Percentiles rank a stretch among this genome's conserved stretches.
Evolutionary conservation across 2,888 invertebrate species (phyloP).

Genomic region (Trisateles emortualis): DNA sequence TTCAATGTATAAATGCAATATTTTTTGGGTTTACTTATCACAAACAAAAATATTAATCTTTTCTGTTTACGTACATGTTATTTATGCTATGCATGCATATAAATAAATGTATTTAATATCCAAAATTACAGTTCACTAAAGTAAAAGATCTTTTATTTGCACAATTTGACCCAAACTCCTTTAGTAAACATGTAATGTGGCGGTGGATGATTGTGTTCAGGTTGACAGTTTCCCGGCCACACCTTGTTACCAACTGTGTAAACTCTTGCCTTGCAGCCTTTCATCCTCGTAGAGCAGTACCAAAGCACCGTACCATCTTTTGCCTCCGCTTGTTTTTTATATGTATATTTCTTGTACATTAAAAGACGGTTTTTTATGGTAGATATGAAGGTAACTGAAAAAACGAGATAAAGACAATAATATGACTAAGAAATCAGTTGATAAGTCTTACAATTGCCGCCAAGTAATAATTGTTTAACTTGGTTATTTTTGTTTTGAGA

Average conservation of each 20-base stretch:
- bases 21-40: no score
- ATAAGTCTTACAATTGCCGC: not conserved
- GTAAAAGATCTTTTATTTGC: slow-evolving; percentile 3
- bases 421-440: slow-evolving; percentile 3
- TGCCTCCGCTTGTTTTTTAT: slow-evolving; percentile 28
- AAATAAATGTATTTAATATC: no score
- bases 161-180: slow-evolving; percentile 30
- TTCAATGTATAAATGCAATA: no score
- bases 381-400: slow-evolving; percentile 30
- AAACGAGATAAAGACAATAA: no score
- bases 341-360: slow-evolving; percentile 45
- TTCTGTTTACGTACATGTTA: no score
- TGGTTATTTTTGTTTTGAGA: no score
- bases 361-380: slow-evolving; percentile 49
- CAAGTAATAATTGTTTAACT: no score
- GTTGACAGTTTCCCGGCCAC: not conserved
- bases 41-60: no score
- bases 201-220: slow-evolving; percentile 30
- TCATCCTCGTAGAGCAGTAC: slow-evolving; percentile 36
- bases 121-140: no score
- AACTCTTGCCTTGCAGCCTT: slow-evolving; percentile 33
- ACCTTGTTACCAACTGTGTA: slow-evolving; percentile 7
- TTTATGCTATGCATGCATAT: no score
- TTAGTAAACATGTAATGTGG: slow-evolving; percentile 21
- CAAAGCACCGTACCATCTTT: slow-evolving; percentile 22